A percentile compares a stretch with the other conserved stretches of the same genome.
Conservation (phyloP, 2,113 vertebrate species). For the Phoxinus phoxinus region DNA sequence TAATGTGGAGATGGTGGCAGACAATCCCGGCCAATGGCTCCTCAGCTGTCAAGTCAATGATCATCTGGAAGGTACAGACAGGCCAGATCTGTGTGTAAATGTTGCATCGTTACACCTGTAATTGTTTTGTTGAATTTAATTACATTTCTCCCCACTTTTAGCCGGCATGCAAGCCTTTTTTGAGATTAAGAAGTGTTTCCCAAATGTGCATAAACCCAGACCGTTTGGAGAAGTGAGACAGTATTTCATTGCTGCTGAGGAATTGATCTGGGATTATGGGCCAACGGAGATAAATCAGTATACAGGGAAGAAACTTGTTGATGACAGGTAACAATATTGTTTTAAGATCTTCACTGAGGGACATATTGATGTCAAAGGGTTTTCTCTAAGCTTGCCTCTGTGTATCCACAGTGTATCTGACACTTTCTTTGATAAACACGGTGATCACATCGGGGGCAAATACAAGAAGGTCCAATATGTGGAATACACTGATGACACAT, state of each 20-base stretch:
- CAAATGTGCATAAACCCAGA: slow-evolving; percentile 71
- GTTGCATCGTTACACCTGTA: not conserved
- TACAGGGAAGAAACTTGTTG: slow-evolving; percentile 72
- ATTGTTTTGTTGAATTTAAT: not conserved
- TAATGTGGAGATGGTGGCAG: slow-evolving; percentile 84
- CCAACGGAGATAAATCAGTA: slow-evolving; percentile 77
- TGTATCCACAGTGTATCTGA: slow-evolving; percentile 79
- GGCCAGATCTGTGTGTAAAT: not conserved
- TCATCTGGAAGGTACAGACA: slow-evolving; percentile 83
- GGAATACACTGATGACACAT: slow-evolving; percentile 86
- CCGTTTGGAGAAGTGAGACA: slow-evolving; percentile 73
- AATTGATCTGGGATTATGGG: slow-evolving; percentile 91
- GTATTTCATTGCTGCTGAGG: slow-evolving; percentile 93
- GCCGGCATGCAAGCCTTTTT: slow-evolving; percentile 94
- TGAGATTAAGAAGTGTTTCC: slow-evolving; percentile 83
- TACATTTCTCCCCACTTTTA: slow-evolving; percentile 59
- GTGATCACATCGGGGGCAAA: slow-evolving; percentile 87
- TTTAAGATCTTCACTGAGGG: not conserved
- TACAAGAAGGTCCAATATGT: slow-evolving; percentile 91
- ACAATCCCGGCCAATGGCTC: slow-evolving; percentile 88
- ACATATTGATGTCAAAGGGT: not conserved
- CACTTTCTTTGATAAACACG: slow-evolving; percentile 80
- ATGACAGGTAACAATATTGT: slow-evolving; percentile 67
- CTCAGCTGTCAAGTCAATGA: slow-evolving; percentile 92
- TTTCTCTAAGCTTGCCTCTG: not conserved